Evolutionary conservation across 2,113 vertebrate genomes (phyloP).

Genomic region (Melanostigma gelatinosum): DNA sequence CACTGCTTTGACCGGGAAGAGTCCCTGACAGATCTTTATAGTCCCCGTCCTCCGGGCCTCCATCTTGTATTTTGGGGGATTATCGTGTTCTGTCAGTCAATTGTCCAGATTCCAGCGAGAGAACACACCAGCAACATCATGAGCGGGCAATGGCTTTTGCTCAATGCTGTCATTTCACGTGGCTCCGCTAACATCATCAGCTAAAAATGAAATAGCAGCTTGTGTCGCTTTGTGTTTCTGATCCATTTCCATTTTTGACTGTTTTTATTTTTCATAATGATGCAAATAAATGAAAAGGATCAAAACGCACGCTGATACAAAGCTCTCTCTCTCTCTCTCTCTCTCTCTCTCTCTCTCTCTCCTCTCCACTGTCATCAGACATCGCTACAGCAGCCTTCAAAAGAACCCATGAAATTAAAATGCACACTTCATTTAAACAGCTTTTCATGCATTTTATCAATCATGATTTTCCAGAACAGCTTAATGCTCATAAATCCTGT

Average conservation of each 20-base stretch:
- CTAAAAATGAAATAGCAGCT: constrained; percentile 25
- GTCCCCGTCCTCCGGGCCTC: constrained; percentile 44
- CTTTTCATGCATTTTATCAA: constrained; percentile 41
- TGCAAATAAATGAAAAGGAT: constrained; percentile 57
- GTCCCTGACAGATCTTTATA: constrained; percentile 74
- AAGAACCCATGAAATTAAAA: constrained; percentile 39
- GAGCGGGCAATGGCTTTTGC: constrained; percentile 44
- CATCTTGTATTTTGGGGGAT: constrained; percentile 61
- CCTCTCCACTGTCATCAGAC: not conserved
- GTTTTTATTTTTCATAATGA: constrained; percentile 52
- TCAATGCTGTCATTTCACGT: constrained; percentile 60
- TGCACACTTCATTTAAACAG: not conserved
- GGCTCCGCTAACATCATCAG: constrained; percentile 55
- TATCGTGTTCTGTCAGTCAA: constrained; percentile 77
- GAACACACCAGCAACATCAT: constrained; percentile 48
- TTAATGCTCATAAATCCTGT: constrained; percentile 50
- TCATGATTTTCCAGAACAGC: constrained; percentile 50
- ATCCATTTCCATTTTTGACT: constrained; percentile 47
- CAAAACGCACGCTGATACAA: constrained; percentile 59
- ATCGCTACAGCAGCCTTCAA: constrained; percentile 8
- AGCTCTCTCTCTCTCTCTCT: constrained; percentile 50
- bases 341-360: constrained; percentile 46
- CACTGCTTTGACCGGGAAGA: constrained; percentile 65
- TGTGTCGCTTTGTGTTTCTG: constrained; percentile 48
- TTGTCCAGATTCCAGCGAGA: constrained; percentile 61